phyloP scores from a whole-genome alignment of 2,113 vertebrate genomes.

The Phyllopteryx taeniolatus region DNA sequence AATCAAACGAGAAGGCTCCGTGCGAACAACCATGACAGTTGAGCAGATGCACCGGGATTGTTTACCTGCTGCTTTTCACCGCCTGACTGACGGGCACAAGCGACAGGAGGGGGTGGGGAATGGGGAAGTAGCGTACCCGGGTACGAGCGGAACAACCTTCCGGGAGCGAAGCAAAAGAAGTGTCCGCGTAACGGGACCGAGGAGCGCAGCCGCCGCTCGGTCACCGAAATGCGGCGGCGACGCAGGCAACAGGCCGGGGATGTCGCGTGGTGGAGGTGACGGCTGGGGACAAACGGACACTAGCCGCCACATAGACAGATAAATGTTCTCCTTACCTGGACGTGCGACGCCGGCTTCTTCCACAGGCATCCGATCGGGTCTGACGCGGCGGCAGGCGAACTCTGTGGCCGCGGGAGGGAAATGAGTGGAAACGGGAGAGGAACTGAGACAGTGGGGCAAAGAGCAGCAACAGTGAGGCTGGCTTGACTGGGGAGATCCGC shows the following conservation, averaged over 20 bases:
- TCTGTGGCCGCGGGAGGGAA: slow-evolving; percentile 44
- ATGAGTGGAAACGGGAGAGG: slow-evolving; percentile 45
- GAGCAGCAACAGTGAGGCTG: slow-evolving; percentile 47
- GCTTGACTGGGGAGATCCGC: slow-evolving; percentile 55
- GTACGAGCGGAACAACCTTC: too few species aligned
- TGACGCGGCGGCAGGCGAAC: slow-evolving; percentile 30
- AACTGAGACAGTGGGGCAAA: slow-evolving; percentile 48
- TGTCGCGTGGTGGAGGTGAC: slow-evolving; percentile 21
- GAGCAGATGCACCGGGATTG: slow-evolving; percentile 5
- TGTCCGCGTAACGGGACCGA: slow-evolving; percentile 31
- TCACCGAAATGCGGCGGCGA: slow-evolving; percentile 52
- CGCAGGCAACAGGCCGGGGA: slow-evolving; percentile 74
- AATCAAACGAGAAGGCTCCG: not conserved
- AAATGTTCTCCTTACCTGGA: not conserved
- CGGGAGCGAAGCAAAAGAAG: not conserved
- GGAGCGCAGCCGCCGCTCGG: slow-evolving; percentile 52
- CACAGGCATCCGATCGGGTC: slow-evolving; percentile 52
- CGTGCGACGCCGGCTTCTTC: slow-evolving; percentile 31
- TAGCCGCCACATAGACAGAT: slow-evolving; percentile 2
- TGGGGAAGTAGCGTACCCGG: not conserved
- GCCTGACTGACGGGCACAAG: slow-evolving; percentile 5
- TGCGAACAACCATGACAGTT: not conserved
- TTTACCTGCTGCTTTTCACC: slow-evolving; percentile 16
- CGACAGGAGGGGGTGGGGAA: not conserved
- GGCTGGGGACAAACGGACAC: not conserved